Base-by-base conservation (phyloP, 2,888 invertebrate species). In the Alsophila aescularia region DNA sequence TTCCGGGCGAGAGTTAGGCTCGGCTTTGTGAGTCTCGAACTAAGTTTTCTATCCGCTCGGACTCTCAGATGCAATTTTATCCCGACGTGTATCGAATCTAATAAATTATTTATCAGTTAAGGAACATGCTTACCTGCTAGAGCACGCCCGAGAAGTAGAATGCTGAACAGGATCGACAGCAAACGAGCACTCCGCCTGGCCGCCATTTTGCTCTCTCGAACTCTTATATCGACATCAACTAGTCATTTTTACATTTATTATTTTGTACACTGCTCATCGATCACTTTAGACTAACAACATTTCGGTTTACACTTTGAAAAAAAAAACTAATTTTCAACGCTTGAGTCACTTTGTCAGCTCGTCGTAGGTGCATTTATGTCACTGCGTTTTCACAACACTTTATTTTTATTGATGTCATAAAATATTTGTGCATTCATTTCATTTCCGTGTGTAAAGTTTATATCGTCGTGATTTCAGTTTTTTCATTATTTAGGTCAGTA, bases 91-190 rank as follows among this genome's bases (percentile, higher is more conserved):
- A 54, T 56, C 52, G 58, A 37, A 52, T 52, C 52, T 57, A 32
- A 62, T 64, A 64, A 60, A 60, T 64, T 50, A 62, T 64, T 62
- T 51, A 64, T 60, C 51, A 60, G 51, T 27, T 27, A 47, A 39
- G 51, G 42, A 35, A 44, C 18, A 14, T 35, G 9, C 83, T 81
- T 69, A 90, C 91, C 90, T 77, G 90, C 87, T 59, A 91, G 84
- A 64, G 87, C 90, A 58, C 90, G 81, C 60, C 90, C 90, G 62
- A 91, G 81, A 48, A 91, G 83, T 63, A 91, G 69, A 40, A 85
- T 85, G 74, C 89, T 91, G 81, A 91, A 88, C 62, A 91, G 72
- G 60, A 91, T 85, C 52, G 90, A 89, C 66, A 91, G 79, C 72
- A 87, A 73, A 52, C 85, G 82, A 48, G 83, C 75, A 66, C 82